Evolutionary conservation across 2,888 invertebrate genomes (phyloP), one percentile per base, ranked within the genome.

Genomic region (Cheilosia urbana): DNA sequence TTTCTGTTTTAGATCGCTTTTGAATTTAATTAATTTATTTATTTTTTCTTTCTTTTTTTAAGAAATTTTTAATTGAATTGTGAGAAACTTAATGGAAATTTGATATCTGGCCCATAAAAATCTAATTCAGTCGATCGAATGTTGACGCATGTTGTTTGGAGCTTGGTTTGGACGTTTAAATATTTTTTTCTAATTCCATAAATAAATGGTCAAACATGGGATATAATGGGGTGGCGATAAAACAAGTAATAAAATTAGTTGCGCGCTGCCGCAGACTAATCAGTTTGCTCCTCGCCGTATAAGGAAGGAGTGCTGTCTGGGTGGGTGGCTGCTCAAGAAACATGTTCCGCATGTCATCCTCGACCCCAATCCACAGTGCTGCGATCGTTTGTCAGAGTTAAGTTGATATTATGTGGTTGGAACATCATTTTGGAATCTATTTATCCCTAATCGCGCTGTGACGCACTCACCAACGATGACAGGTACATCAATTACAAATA

Each of bases 71-170:
- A 72, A 71, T 80, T 72, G 71, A 85, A 79, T 72, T 30, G 51
- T 51, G 65, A 65, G 72, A 71, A 49, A 79, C 65, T 79, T 42
- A 57, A 76, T 80, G 66, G 76, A 76, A 80, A 85, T 80, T 77
- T 15, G 84, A 80, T 80, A 72, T 19, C 57, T 40, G 17, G 1
- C 13, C 63, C 49, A 42, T 63, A 42, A 51, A 72, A 21, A 3
- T 2, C 15, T 5, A n/a, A 21, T 7, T 34, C 17, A 73, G 24
- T 37, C 21, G 19, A 1, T 37, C 3, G 13, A 37, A 37, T 37
- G 9, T 37, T 55, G 68, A 75, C 65, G 75, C 65, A 65, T 57
- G 40, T 30, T 53, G 37, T 40, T 51, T 5, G 30, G 24, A 27
- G 21, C 19, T 40, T 30, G 42, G 6, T 55, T 63, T 17, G 24